phyloP scores from a whole-genome alignment of 2,113 vertebrate genomes.

The Atherinomorus stipes region DNA sequence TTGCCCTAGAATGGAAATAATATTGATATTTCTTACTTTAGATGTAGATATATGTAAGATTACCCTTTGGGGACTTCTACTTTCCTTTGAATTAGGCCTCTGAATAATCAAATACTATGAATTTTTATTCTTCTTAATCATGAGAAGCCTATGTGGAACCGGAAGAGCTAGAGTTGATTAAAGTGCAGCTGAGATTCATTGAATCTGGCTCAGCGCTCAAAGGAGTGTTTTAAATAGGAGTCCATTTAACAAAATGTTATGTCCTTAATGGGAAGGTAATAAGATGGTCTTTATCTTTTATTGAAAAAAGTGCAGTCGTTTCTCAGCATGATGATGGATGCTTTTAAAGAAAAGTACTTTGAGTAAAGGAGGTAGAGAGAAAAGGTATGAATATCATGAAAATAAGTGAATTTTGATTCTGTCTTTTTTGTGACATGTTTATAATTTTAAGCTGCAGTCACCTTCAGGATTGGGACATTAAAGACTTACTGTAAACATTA shows the following conservation, averaged over 20 bases:
- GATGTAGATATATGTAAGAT: constrained; percentile 80
- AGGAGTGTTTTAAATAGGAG: constrained; percentile 84
- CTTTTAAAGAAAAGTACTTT: constrained; percentile 59
- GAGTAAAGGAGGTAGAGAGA: constrained; percentile 34
- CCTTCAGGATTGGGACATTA: constrained; percentile 35
- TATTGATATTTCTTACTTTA: constrained; percentile 76
- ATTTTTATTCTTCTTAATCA: constrained; percentile 84
- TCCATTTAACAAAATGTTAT: constrained; percentile 85
- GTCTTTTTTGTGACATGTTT: constrained; percentile 47
- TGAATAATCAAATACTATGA: constrained; percentile 83
- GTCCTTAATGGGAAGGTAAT: constrained; percentile 84
- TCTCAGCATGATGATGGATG: constrained; percentile 72
- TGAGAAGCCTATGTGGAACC: constrained; percentile 71
- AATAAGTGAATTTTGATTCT: constrained; percentile 52
- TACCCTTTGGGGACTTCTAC: constrained; percentile 72
- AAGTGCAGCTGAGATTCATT: constrained; percentile 79
- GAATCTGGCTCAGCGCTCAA: constrained; percentile 73
- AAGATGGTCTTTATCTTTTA: constrained; percentile 82
- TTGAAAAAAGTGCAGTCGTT: constrained; percentile 75
- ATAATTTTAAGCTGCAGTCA: constrained; percentile 39
- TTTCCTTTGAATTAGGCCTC: constrained; percentile 77
- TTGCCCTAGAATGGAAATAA: constrained; percentile 70
- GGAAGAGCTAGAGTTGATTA: constrained; percentile 79
- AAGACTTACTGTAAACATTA: constrained; percentile 31
- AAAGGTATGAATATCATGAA: constrained; percentile 56